Evolutionary conservation across 1,140 invertebrate species (phyloP).

Genomic region (Cryptotermes secundus): DNA sequence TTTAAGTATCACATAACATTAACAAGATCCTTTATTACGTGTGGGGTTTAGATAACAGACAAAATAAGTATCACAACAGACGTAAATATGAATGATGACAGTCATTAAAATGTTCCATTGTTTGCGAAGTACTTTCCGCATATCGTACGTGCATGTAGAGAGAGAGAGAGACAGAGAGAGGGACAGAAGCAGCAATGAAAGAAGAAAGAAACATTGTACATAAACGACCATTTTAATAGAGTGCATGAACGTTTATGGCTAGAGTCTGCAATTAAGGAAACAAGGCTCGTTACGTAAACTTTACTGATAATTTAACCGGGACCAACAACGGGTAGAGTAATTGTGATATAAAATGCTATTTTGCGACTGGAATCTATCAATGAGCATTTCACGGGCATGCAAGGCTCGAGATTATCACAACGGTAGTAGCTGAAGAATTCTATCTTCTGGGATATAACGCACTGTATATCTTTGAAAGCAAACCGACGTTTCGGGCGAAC

Average conservation of each 20-base stretch:
- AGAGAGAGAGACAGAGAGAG: neutral
- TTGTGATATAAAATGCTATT: too few species aligned
- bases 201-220: neutral
- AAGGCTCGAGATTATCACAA: too few species aligned
- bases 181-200: too few species aligned
- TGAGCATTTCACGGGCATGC: too few species aligned
- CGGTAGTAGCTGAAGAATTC: too few species aligned
- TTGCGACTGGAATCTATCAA: too few species aligned
- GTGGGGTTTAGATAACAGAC: neutral
- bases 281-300: neutral
- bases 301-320: neutral
- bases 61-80: neutral
- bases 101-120: conserved; percentile 16
- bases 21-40: conserved; percentile 4
- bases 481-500: too few species aligned
- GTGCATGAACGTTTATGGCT: neutral
- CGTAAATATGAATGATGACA: neutral
- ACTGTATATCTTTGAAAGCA: too few species aligned
- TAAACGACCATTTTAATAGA: neutral
- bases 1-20: neutral
- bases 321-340: too few species aligned
- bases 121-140: neutral
- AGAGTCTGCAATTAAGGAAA: neutral
- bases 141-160: neutral
- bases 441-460: too few species aligned